Evolutionary conservation across 30 jellyfish, hydroid and myxozoan genomes (phyloP), one percentile per base, ranked within the genome.

Genomic region (Rhopilema esculentum): DNA sequence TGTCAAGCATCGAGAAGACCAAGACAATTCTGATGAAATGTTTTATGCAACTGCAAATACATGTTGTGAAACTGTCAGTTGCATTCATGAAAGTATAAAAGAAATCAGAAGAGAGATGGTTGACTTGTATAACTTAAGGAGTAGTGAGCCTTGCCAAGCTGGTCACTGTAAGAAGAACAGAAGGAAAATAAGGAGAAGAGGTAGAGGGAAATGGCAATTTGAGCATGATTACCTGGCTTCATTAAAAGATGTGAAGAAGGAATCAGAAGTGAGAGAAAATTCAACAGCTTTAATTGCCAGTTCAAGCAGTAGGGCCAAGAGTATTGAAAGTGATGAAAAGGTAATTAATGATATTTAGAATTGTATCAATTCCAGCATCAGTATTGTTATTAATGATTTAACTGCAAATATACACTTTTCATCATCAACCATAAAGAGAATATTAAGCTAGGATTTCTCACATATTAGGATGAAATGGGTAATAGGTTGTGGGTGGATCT

Each of bases 101-200:
- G 90, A 87, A 51, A 68, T 87, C n/a, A 87, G 86, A 53, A 64
- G 31, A 49, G 96, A 87, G 68, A 82, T 87, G 29, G 88, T 25
- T 24, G 68, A 69, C 25, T 27, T 86, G 23, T n/a, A 51, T 49
- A 28, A 67, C 4, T 23, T 50, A 0, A 49, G 48, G 19, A 20
- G 23, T 29, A 0, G 1, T 67, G 33, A 49, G 4, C 27, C 64
- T 17, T 21, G 33, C 40, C 1, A 74, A 23, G 7, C 40, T 17
- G 75, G 23, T 19, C 64, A 15, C 16, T 27, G 22, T 8, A 19
- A 69, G 70, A 84, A 72, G 16, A 51, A 75, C 63, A 28, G 77
- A 33, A 53, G 65, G 23, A 85, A 63, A 69, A 77, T 83, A 51
- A 61, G 94, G 71, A 62, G 94, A 65, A 73, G 94, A 63, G 83